Conservation (phyloP, 2,797 vertebrate species). For the Numenius phaeopus region DNA sequence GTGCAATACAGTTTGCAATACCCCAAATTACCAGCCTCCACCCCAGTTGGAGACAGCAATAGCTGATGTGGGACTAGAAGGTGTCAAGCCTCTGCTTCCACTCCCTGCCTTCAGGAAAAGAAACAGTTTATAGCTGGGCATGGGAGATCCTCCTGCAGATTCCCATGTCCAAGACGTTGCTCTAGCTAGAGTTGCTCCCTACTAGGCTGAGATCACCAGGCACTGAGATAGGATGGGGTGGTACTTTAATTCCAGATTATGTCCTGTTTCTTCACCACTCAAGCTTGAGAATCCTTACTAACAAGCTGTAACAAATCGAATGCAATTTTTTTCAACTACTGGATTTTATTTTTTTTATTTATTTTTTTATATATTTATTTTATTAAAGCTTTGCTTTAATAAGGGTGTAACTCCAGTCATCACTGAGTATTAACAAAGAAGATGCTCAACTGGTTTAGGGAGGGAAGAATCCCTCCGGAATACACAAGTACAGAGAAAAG, state of each 20-base stretch:
- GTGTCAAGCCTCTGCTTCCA: neutral
- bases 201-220: neutral
- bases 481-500: neutral
- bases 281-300: neutral
- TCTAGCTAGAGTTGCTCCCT: neutral
- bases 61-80: neutral
- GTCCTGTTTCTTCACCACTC: neutral
- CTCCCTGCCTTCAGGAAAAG: neutral
- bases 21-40: neutral
- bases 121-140: neutral
- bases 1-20: neutral
- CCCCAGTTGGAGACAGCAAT: neutral
- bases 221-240: neutral
- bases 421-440: neutral
- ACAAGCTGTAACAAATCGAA: neutral
- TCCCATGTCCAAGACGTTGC: neutral
- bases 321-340: neutral
- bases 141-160: neutral
- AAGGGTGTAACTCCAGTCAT: neutral
- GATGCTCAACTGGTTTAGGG: neutral
- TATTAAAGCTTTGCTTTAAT: neutral
- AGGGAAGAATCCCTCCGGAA: neutral
- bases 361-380: no score
- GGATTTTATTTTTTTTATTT: neutral
- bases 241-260: no score